Percentiles rank a stretch among this genome's conserved stretches.
phyloP scores from a whole-genome alignment of 1,140 invertebrate species.

The Bombus balteatus region DNA sequence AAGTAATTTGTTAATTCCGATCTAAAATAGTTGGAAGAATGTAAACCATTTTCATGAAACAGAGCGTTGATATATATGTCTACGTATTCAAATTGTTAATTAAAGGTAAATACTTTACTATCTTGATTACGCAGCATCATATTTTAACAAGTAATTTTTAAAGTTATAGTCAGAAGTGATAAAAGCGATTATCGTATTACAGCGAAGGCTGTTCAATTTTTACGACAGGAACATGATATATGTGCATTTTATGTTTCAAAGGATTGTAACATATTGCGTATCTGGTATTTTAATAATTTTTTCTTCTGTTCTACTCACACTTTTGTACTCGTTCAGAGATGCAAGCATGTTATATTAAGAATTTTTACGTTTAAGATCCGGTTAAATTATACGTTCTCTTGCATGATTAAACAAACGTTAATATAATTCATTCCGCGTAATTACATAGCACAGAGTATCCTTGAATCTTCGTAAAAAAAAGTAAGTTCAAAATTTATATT shows the following conservation, averaged over 20 bases:
- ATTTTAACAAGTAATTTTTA: background rate
- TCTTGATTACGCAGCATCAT: background rate
- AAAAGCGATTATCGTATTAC: background rate
- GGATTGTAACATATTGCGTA: constrained; percentile 20
- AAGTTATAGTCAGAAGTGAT: background rate
- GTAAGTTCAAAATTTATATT: too few species aligned
- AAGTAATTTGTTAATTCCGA: too few species aligned
- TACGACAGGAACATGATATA: constrained; percentile 1
- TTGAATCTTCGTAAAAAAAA: background rate
- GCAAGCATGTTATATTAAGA: constrained; percentile 6
- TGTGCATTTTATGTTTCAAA: constrained; percentile 29
- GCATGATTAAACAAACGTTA: background rate
- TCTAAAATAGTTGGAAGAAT: background rate
- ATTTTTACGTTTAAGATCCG: background rate
- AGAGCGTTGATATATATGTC: too few species aligned
- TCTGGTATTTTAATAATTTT: constrained; percentile 36
- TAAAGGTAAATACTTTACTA: background rate
- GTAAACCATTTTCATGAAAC: background rate
- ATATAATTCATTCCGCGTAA: background rate
- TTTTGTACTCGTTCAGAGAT: constrained; percentile 5
- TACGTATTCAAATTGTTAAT: background rate
- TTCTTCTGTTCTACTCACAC: constrained; percentile 24
- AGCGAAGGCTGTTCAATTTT: background rate
- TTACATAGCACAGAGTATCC: background rate
- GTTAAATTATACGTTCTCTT: background rate